Base-by-base conservation (phyloP, 2,888 invertebrate species). In the Archaeoteleia sp. region DNA sequence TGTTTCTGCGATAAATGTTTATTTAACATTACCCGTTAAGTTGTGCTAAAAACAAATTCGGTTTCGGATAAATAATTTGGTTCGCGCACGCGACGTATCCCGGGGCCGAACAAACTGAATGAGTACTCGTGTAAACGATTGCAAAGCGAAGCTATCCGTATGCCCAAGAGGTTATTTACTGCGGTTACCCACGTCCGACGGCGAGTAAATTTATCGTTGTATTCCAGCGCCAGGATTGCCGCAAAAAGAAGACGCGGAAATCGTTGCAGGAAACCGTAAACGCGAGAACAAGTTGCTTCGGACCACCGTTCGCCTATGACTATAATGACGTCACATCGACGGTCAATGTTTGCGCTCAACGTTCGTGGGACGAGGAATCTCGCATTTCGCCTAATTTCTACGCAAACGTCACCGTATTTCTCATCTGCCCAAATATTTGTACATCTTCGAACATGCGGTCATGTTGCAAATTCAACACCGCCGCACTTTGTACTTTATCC, bases 131-230 rank as follows among this genome's bases (percentile, higher is more conserved):
- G 55, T 57, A 57, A 57, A 57, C 46, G 34, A 46, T 43, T 39
- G 46, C 20, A 57, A 57, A 57, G 37, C 46, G 46, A 46, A 46
- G 17, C 55, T 14, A 39, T 42, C 15, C 27, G 35, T 43, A 12
- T 37, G 46, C 27, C 57, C 30, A 25, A 39, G 40, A 15, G 57
- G 40, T 48, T 57, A 57, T 57, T 57, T 57, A 57, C 39, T 43
- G 55, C 46, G 55, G 55, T 57, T 57, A 57, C 3, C 42, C 46
- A 14, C 12, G 46, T 57, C 55, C 46, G 55, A 46, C 55, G 14
- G 32, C 23, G 39, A 43, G 55, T 39, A 39, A 57, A 57, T 57
- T 57, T 45, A 57, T 57, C 39, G 37, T 29, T 14, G 30, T 37
- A 8, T 39, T 51, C 39, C 17, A 37, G 20, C 32, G 29, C 10